phyloP scores from a whole-genome alignment of 2,888 invertebrate species.

The Phyto melanocephala region DNA sequence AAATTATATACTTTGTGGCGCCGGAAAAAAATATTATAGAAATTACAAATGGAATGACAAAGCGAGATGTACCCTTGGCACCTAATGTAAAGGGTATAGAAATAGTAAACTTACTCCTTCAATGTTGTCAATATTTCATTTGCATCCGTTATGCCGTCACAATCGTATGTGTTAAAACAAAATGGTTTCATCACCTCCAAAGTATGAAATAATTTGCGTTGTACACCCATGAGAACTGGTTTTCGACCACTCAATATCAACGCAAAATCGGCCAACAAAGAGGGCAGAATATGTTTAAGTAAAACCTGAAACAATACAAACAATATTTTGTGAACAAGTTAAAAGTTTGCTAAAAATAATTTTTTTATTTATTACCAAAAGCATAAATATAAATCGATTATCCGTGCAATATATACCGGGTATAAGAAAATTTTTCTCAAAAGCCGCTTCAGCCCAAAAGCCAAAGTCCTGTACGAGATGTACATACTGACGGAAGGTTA shows the following conservation, averaged over 20 bases:
- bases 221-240: conserved; percentile 69
- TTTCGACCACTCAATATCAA: conserved; percentile 66
- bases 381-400: conserved; percentile 65
- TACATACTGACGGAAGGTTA: conserved; percentile 67
- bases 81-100: too few species aligned
- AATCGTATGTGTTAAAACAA: conserved; percentile 69
- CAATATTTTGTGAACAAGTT: not conserved
- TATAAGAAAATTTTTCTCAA: conserved; percentile 66
- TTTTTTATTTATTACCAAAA: conserved; percentile 43
- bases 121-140: conserved; percentile 40
- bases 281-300: conserved; percentile 71
- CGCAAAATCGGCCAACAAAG: conserved; percentile 67
- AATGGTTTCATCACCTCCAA: conserved; percentile 72
- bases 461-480: conserved; percentile 60
- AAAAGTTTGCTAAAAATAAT: too few species aligned
- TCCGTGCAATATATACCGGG: conserved; percentile 69
- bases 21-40: too few species aligned
- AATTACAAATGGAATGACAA: too few species aligned
- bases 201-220: conserved; percentile 67
- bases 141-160: conserved; percentile 67
- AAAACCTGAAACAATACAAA: conserved; percentile 56
- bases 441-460: conserved; percentile 67
- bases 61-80: too few species aligned
- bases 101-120: conserved; percentile 67
- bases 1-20: too few species aligned